Evolutionary conservation across 2,797 vertebrate species (phyloP), one percentile per base, ranked within the genome.

Genomic region (Eulemur coronatus): DNA sequence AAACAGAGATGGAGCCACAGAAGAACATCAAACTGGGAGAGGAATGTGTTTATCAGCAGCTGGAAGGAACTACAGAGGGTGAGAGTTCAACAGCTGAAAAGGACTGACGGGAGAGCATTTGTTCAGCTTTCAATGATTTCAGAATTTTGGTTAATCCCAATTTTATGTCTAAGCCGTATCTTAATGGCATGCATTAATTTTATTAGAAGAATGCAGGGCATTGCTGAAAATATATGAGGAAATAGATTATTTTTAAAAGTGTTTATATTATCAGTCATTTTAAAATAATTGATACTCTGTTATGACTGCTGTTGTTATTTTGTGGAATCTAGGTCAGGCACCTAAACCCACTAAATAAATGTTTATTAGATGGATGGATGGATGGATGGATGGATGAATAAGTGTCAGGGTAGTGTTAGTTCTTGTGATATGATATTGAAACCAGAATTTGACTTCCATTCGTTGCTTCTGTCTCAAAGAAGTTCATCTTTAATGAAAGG

Each of bases 41-140:
- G 9, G 15, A 70, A 28, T 12, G 0, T 1, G 0, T 4, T n/a
- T 13, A 9, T 30, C 22, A 17, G 50, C 20, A 4, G 2, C 28
- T 26, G 17, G 24, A 69, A 88, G 57, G 30, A 65, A n/a, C 7
- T 12, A 59, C 0, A 14, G 52, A 5, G 46, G 14, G 13, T 0
- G 15, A 14, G 20, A 28, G 6, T 61, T 50, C 73, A 17, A 41
- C 17, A 57, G 10, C 17, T 18, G 14, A 33, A 38, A 91, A 85
- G 26, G 22, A 61, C 30, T 11, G 4, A 46, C 28, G 7, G 6
- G 46, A 65, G 35, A 75, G 7, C 4, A 26, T 55, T 61, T 46
- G 28, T 18, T 55, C 69, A 90, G 38, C 30, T 85, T 17, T 20
- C 38, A 48, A 2, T 38, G 52, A 63, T 72, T 92, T 85, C 18